phyloP scores from a whole-genome alignment of 2,888 invertebrate species.

The Baccha elongata region DNA sequence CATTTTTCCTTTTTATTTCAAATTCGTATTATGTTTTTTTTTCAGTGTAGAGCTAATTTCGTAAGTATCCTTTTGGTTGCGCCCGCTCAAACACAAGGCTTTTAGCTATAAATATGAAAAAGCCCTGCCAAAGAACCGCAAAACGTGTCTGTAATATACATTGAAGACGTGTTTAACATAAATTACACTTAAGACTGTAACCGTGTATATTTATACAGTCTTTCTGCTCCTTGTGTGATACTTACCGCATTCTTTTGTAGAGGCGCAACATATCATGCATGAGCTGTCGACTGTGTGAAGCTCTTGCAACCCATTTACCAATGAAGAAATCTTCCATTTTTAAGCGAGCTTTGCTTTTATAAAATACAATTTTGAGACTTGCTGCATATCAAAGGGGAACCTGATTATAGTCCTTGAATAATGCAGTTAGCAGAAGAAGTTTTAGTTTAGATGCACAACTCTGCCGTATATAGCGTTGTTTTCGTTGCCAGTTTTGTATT shows the following conservation, averaged over 20 bases:
- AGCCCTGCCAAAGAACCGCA: slow-evolving; percentile 64
- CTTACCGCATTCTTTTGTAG: slow-evolving; percentile 46
- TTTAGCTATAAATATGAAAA: slow-evolving; percentile 39
- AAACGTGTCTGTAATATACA: slow-evolving; percentile 74
- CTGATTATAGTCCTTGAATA: slow-evolving; percentile 67
- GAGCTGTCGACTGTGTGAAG: slow-evolving; percentile 51
- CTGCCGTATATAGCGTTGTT: too few species aligned
- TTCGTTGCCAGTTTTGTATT: neutral
- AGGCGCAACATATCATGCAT: slow-evolving; percentile 72
- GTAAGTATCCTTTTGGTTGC: slow-evolving; percentile 22
- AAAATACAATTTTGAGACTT: slow-evolving; percentile 61
- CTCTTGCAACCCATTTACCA: slow-evolving; percentile 52
- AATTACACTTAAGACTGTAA: slow-evolving; percentile 73
- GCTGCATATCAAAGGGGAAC: slow-evolving; percentile 22
- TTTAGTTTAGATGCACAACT: slow-evolving; percentile 17
- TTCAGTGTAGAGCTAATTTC: slow-evolving; percentile 13
- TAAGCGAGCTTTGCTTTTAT: slow-evolving; percentile 61
- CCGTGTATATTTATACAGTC: slow-evolving; percentile 21
- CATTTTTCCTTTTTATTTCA: neutral
- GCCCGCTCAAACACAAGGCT: slow-evolving; percentile 47
- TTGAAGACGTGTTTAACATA: slow-evolving; percentile 75
- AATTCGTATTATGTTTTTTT: too few species aligned
- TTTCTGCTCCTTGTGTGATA: slow-evolving; percentile 12
- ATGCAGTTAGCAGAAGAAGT: slow-evolving; percentile 55
- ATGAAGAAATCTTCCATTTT: slow-evolving; percentile 44